Conservation (phyloP, 2,113 vertebrate species). For the Pseudolaguvia tuberculata region DNA sequence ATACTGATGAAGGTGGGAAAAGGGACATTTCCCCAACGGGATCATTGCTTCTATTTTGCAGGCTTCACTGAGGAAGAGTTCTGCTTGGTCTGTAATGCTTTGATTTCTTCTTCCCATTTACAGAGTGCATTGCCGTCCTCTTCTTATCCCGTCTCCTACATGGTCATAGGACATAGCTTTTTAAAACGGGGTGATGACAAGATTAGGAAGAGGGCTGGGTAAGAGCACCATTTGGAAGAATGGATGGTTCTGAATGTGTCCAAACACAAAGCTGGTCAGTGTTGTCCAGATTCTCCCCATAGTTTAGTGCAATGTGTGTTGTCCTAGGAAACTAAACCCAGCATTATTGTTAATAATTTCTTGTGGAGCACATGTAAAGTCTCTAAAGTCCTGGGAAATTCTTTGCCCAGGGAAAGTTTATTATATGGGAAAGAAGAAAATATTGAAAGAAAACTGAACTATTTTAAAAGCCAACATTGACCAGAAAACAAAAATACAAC, state of each 20-base stretch:
- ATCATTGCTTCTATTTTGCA: conserved; percentile 28
- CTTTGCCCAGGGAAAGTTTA: conserved; percentile 18
- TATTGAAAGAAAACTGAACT: not conserved
- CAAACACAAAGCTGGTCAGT: conserved; percentile 28
- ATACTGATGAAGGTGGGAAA: not conserved
- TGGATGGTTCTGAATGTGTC: conserved; percentile 23
- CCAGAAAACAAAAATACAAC: conserved; percentile 23
- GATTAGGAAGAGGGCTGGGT: conserved; percentile 22
- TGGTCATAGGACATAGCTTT: conserved; percentile 12
- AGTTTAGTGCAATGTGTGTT: conserved; percentile 23
- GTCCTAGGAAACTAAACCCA: conserved; percentile 18
- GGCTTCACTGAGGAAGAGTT: conserved; percentile 5
- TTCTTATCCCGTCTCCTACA: conserved; percentile 1
- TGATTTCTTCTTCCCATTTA: not conserved
- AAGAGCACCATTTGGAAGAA: conserved; percentile 49
- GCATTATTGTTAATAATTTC: conserved; percentile 24
- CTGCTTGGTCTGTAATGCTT: conserved; percentile 15
- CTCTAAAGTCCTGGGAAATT: conserved; percentile 25
- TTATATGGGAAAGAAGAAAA: conserved; percentile 2
- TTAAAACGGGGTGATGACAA: not conserved
- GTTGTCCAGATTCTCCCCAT: conserved; percentile 16
- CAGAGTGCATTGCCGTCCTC: not conserved
- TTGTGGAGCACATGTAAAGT: conserved; percentile 24
- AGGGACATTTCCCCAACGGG: not conserved
- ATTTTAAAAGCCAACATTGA: conserved; percentile 6